phyloP scores from a whole-genome alignment of 2,888 invertebrate genomes.

The Tortricodes alternella region DNA sequence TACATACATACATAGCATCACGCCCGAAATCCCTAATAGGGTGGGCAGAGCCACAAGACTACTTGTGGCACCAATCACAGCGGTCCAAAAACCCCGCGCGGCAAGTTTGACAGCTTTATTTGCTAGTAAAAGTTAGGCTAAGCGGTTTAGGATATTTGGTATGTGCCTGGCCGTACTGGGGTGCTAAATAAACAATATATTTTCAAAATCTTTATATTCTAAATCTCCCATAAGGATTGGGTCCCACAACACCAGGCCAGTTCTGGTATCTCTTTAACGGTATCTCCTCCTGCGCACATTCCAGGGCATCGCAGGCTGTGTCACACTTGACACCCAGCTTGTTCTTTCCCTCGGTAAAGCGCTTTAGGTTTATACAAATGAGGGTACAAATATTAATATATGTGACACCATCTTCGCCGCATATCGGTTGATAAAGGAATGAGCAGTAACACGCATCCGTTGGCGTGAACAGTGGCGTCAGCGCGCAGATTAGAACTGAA shows the following conservation, averaged over 20 bases:
- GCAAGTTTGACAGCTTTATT: too few species aligned
- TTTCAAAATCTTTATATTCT: not conserved
- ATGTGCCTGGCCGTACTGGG: too few species aligned
- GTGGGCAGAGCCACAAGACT: too few species aligned
- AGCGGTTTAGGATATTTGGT: too few species aligned
- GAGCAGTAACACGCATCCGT: not conserved
- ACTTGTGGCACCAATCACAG: too few species aligned
- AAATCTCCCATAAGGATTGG: not conserved
- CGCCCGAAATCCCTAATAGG: too few species aligned
- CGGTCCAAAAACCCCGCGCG: too few species aligned
- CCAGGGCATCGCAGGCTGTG: not conserved
- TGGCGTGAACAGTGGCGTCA: not conserved
- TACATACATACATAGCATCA: too few species aligned
- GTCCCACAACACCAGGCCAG: not conserved
- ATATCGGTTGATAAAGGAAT: not conserved
- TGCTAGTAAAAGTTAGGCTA: too few species aligned
- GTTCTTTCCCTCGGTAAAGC: not conserved
- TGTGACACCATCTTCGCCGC: not conserved
- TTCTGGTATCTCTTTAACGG: not conserved
- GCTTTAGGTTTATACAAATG: not conserved
- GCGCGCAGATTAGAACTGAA: not conserved
- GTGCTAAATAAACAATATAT: too few species aligned
- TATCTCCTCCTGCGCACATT: not conserved
- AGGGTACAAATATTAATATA: not conserved
- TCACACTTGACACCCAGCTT: not conserved